Evolutionary conservation across 1,140 invertebrate species (phyloP).

Genomic region (Drosophila neocordata): DNA sequence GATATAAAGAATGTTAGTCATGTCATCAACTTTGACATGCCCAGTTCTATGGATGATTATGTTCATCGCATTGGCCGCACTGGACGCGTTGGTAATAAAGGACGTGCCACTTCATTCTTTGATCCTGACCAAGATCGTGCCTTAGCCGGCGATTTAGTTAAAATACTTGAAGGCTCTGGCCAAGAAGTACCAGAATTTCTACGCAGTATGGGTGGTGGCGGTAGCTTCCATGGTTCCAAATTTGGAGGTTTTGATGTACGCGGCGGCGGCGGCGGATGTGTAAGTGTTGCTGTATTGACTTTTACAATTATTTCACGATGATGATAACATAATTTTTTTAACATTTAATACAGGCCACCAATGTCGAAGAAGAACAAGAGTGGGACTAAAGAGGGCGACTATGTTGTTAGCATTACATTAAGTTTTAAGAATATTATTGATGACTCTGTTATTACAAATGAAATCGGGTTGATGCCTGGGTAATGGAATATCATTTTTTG

Average conservation of each 20-base stretch:
- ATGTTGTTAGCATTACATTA: too few relatives aligned
- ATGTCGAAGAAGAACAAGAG: constrained; percentile 35
- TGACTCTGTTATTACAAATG: too few relatives aligned
- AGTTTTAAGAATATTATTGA: too few relatives aligned
- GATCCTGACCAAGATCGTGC: constrained; percentile 86
- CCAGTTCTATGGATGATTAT: constrained; percentile 93
- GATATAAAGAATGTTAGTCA: constrained; percentile 87
- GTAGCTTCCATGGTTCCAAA: constrained; percentile 35
- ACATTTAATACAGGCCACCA: constrained; percentile 21
- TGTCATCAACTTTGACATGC: constrained; percentile 97
- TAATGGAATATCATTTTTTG: too few relatives aligned
- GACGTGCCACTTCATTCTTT: constrained; percentile 94
- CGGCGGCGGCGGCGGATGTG: constrained; percentile 72
- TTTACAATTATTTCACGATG: too few relatives aligned
- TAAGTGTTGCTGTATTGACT: constrained; percentile 37
- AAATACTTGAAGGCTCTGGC: constrained; percentile 87
- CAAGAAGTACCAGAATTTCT: constrained; percentile 88
- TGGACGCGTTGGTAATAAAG: constrained; percentile 95
- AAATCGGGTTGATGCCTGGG: too few relatives aligned
- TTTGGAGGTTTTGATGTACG: constrained; percentile 85
- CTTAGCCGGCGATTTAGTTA: constrained; percentile 87
- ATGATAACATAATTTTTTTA: background rate
- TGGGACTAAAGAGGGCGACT: constrained; percentile 44
- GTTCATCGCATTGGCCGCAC: constrained; percentile 98
- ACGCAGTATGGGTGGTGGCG: constrained; percentile 76